These are phyloP conservation scores for Drosophila peninsularis DNA, from an alignment of 2,888 invertebrate genomes.

Conservation along the genomic window DNA sequence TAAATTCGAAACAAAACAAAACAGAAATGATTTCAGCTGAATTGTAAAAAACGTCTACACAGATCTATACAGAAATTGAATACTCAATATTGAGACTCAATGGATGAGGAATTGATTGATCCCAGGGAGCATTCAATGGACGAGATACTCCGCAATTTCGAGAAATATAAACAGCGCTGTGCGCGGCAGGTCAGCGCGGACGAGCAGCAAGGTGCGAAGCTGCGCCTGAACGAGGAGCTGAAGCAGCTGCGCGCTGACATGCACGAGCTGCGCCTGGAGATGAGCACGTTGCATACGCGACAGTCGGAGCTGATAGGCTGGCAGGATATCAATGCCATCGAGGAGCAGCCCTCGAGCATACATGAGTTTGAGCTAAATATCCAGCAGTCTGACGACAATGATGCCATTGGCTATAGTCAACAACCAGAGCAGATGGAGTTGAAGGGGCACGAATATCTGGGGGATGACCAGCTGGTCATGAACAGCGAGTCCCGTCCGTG, in stretches of 20 bases:
- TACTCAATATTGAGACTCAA: background rate
- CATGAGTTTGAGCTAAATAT: background rate
- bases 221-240: conserved; percentile 18
- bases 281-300: conserved; percentile 11
- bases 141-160: conserved; percentile 35
- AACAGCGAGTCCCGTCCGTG: conserved; percentile 35
- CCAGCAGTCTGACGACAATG: background rate
- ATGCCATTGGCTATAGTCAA: background rate
- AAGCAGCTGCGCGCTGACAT: conserved; percentile 21
- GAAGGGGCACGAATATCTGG: background rate
- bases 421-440: background rate
- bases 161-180: conserved; percentile 16
- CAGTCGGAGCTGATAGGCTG: conserved; percentile 15
- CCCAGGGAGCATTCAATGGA: conserved; percentile 31
- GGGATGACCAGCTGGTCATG: conserved; percentile 26
- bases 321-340: conserved; percentile 43
- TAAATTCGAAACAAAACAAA: conserved; percentile 10
- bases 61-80: background rate
- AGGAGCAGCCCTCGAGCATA: conserved; percentile 9
- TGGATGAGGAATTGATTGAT: conserved; percentile 12
- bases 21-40: background rate
- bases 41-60: conserved; percentile 3
- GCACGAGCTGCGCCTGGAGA: conserved; percentile 6
- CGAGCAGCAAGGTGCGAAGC: background rate
- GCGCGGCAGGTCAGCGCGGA: background rate